Base-by-base conservation (phyloP, 2,888 invertebrate species). In the Polietes domitor region DNA sequence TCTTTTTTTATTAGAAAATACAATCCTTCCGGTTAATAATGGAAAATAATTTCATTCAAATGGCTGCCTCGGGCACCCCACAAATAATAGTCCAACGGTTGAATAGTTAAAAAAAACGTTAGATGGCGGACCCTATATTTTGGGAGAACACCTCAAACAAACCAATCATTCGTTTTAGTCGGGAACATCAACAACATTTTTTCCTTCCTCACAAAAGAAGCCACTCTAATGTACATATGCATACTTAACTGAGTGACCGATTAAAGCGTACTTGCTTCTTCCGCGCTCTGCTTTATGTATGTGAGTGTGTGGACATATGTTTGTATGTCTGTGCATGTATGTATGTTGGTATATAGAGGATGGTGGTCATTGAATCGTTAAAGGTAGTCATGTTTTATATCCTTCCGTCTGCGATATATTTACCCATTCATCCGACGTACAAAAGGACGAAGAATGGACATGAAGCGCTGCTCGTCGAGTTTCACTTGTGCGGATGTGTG, bases 331-430 rank as follows among this genome's bases (percentile, higher is more conserved):
- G 65, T n/a, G 43, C 53, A 47, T 70, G 37, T 43, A 76, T 58
- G 1, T 37, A 37, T 37, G 37, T 37, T n/a, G n/a, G 43, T 61
- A 37, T 43, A 77, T 72, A n/a, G 58, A 41, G 47, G 19, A 50
- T 78, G 73, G 43, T 74, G 81, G 81, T 68, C 81, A 81, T 68
- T 79, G 72, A 81, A 76, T 84, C 76, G 84, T 81, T 79, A 81
- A 84, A 81, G 53, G 78, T 76, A 79, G 77, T 76, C 81, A 76
- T 84, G 72, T 70, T 68, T 63, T 68, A 68, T 81, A 84, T 78
- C 81, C 84, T 84, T 80, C 80, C 83, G 75, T 74, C 72, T 75
- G 73, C 53, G 74, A 43, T 77, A 77, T 77, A 63, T 63, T 79
- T 68, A 68, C 28, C 15, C 21, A 43, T 68, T 68, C 68, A 68